These are phyloP conservation scores for Colius striatus DNA, from an alignment of 2,113 vertebrate genomes.

Conservation along the genomic window DNA sequence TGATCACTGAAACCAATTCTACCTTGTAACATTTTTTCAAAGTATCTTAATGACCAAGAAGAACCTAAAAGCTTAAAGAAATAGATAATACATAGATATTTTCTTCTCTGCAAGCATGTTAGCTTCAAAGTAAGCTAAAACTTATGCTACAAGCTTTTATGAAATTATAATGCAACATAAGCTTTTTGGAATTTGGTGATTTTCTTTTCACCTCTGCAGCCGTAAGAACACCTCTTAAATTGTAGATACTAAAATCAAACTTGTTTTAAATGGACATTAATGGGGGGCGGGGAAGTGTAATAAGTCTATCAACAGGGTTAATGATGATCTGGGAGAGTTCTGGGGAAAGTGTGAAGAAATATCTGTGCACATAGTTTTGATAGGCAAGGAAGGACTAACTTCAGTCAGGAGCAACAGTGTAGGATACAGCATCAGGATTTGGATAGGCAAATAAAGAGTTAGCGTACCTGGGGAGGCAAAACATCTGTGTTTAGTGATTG, in stretches of 20 bases:
- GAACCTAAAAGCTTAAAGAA: conserved; percentile 2
- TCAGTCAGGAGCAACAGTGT: not conserved
- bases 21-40: not conserved
- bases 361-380: not conserved
- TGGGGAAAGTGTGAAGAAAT: not conserved
- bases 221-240: not conserved
- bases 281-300: not conserved
- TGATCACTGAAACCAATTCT: not conserved
- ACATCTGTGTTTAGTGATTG: accelerated
- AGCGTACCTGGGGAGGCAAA: not conserved
- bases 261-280: not conserved
- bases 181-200: not conserved
- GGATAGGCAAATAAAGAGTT: not conserved
- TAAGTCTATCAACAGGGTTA: not conserved
- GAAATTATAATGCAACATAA: not conserved
- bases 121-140: conserved; percentile 13
- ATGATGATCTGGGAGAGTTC: not conserved
- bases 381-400: not conserved
- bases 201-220: not conserved
- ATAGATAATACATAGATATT: not conserved
- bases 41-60: not conserved
- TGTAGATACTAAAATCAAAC: not conserved
- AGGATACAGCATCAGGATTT: not conserved
- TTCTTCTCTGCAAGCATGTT: not conserved
- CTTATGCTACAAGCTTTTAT: not conserved